Conservation (phyloP, 2,797 vertebrate species). For the Myiothlypis coronata region DNA sequence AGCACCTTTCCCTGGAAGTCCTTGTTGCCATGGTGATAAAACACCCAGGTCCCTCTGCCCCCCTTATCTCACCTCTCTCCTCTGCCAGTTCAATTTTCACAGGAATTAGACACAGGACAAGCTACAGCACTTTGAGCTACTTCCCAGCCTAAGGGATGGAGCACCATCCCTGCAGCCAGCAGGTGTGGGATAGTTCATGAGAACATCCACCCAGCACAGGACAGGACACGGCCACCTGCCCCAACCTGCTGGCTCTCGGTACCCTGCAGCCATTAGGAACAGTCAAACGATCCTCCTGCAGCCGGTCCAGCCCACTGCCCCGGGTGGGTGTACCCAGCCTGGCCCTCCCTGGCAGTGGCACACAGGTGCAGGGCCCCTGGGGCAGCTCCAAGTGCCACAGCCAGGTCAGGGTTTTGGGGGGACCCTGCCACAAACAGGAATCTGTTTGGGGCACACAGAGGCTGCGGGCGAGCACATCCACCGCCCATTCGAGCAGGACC, state of each 20-base stretch:
- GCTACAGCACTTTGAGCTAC: background rate
- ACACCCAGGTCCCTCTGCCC: background rate
- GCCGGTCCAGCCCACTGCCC: background rate
- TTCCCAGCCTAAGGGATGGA: background rate
- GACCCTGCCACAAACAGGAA: background rate
- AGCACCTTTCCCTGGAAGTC: background rate
- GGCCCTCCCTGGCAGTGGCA: rapidly evolving
- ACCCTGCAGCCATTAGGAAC: rapidly evolving
- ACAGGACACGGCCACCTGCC: background rate
- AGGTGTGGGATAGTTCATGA: rapidly evolving
- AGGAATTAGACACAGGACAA: background rate
- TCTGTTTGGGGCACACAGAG: rapidly evolving
- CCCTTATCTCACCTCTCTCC: background rate
- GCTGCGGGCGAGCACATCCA: background rate
- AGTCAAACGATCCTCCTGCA: rapidly evolving
- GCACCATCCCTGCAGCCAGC: too few species aligned
- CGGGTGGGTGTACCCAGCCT: rapidly evolving
- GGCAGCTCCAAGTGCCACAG: background rate
- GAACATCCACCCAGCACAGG: background rate
- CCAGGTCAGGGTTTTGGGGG: background rate
- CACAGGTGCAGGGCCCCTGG: background rate
- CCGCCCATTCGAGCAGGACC: rapidly evolving
- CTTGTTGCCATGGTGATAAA: slow-evolving; percentile 24
- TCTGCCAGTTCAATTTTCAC: background rate
- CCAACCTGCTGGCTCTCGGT: rapidly evolving